Percentiles rank a stretch among this genome's conserved stretches.
Conservation (phyloP, 2,113 vertebrate genomes). For the Dendropsophus ebraccatus region DNA sequence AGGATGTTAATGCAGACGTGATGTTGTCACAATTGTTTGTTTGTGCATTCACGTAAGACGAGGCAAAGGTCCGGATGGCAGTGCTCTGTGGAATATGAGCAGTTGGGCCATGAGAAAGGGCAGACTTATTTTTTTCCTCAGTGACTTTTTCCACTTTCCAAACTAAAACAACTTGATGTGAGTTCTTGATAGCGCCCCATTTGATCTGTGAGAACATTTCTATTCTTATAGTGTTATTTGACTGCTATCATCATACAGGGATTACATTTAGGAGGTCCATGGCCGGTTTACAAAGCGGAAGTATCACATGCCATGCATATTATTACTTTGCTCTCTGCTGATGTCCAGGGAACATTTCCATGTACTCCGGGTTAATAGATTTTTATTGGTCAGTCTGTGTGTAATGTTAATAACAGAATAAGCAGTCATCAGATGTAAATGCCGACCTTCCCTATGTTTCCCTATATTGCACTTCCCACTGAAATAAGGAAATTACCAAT, state of each 20-base stretch:
- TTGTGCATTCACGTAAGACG: not conserved
- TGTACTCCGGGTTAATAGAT: not conserved
- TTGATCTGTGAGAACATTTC: constrained; percentile 25
- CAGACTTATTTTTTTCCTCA: not conserved
- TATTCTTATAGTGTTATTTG: constrained; percentile 27
- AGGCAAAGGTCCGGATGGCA: not conserved
- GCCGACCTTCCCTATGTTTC: not conserved
- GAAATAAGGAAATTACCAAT: no score
- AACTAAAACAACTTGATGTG: not conserved
- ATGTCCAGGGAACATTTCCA: not conserved
- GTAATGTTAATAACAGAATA: constrained; percentile 12
- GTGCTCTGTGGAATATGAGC: not conserved
- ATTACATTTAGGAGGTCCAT: constrained; percentile 26
- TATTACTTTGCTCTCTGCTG: constrained; percentile 16
- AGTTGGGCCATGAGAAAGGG: constrained; percentile 25
- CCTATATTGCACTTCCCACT: not conserved
- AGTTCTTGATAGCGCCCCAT: not conserved
- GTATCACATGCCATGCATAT: not conserved
- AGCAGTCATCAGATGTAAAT: constrained; percentile 5
- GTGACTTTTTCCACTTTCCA: not conserved
- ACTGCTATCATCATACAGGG: not conserved
- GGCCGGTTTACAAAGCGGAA: constrained; percentile 2
- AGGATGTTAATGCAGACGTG: not conserved
- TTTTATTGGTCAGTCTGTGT: not conserved
- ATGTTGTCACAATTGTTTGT: not conserved